These are phyloP conservation scores for Danio choprae DNA, from an alignment of 2,797 vertebrate genomes.

Conservation along the genomic window DNA sequence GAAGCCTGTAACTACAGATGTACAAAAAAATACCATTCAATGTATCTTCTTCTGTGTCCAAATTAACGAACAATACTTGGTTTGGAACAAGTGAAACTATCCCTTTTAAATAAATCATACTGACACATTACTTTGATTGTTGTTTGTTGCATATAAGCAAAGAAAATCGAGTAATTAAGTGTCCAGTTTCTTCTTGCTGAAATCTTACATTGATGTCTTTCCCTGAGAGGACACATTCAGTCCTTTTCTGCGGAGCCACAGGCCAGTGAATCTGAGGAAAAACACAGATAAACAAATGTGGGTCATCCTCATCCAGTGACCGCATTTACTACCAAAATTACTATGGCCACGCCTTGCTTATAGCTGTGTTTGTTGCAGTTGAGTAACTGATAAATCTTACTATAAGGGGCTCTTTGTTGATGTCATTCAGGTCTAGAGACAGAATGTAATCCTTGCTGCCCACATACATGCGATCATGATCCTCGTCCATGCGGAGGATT, in stretches of 20 bases:
- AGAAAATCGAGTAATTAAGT: no score
- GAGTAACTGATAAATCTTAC: conserved; percentile 80
- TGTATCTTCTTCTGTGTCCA: no score
- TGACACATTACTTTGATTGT: background rate
- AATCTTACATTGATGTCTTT: conserved; percentile 94
- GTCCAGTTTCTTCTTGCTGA: no score
- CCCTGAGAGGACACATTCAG: conserved; percentile 94
- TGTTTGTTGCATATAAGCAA: no score
- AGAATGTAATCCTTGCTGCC: conserved; percentile 99
- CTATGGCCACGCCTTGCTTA: background rate
- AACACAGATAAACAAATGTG: conserved; percentile 26
- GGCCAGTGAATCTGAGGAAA: conserved; percentile 95
- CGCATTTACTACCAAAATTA: background rate
- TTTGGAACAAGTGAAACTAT: no score
- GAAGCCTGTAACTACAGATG: no score
- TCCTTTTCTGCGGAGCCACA: conserved; percentile 90
- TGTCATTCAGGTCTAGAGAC: conserved; percentile 96
- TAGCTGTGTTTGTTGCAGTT: background rate
- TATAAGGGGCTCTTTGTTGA: conserved; percentile 98
- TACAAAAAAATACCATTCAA: no score
- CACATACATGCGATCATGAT: conserved; percentile 99
- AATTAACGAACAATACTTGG: no score
- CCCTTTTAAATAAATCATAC: background rate
- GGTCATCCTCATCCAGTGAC: background rate
- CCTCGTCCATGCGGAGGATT: conserved; percentile 97